Base-by-base conservation (phyloP, 2,797 vertebrate species). In the Typhlichthys eigenmanni region DNA sequence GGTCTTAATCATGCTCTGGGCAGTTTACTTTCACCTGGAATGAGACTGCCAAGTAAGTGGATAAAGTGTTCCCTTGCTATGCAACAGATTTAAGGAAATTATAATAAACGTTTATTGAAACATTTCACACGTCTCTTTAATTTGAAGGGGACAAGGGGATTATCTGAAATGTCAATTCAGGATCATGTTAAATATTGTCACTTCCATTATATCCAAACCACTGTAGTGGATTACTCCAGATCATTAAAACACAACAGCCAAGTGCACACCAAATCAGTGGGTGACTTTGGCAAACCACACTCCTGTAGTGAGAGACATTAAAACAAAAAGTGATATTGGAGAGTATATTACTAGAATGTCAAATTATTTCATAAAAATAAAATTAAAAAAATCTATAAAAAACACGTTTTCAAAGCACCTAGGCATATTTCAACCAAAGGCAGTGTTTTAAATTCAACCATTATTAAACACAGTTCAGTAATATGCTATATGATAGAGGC, bases 381-480 rank as follows among this genome's bases (percentile, higher is more conserved):
- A 62, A 14, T 13, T 68, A 54, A 68, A 76, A 81, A 66, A 58
- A 64, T 58, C 63, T 54, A 7, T 52, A 60, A 62, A 13, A 57
- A 11, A 49, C 56, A 55, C 66, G 24, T 56, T 61, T 54, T 62
- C 47, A 68, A 67, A 86, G 83, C 84, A 82, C 69, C 73, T 76
- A 67, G 70, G 58, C 45, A 13, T 47, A 58, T 79, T 59, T 69
- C 49, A 65, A 50, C 70, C 79, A 60, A 62, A 80, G 87, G 87
- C 82, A 86, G 83, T 86, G 80, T 77, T 83, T 69, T 48, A 48
- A 50, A 77, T 79, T 78, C 29, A 9, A 62, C 32, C 38, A 69
- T 52, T 69, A 85, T 86, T 88, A 85, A 89, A 88, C 59, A 63
- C 64, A 72, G 57, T 57, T 60, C 76, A 72, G 48, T 13, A 51